Evolutionary conservation across 2,113 vertebrate species (phyloP).

Genomic region (Cephalophus harveyi): DNA sequence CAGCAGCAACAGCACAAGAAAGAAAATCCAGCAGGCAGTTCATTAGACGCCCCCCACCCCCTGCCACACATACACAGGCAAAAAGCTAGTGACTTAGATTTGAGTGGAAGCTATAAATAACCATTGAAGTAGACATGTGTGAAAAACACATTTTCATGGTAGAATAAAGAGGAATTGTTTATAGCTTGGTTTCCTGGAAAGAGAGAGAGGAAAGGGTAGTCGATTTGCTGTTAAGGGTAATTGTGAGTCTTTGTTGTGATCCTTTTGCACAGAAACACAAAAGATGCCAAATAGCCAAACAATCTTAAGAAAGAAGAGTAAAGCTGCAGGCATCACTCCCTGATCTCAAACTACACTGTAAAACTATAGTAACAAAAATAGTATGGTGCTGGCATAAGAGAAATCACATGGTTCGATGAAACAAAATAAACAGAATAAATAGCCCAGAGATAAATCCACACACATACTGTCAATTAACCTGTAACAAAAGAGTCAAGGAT

Average conservation of each 20-base stretch:
- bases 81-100: background rate
- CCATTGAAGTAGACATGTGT: background rate
- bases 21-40: background rate
- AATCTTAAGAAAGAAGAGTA: background rate
- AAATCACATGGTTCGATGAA: background rate
- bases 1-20: background rate
- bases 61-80: background rate
- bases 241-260: background rate
- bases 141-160: background rate
- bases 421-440: background rate
- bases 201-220: background rate
- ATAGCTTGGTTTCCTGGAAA: background rate
- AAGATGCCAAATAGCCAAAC: background rate
- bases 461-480: background rate
- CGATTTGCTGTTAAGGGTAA: background rate
- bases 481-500: background rate
- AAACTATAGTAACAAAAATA: background rate
- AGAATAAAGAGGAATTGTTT: background rate
- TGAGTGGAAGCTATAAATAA: background rate
- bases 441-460: background rate
- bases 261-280: background rate
- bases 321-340: background rate
- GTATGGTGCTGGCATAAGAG: background rate
- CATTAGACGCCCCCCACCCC: background rate
- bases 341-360: background rate